phyloP scores from a whole-genome alignment of 2,888 invertebrate species.

The Thera obeliscata region DNA sequence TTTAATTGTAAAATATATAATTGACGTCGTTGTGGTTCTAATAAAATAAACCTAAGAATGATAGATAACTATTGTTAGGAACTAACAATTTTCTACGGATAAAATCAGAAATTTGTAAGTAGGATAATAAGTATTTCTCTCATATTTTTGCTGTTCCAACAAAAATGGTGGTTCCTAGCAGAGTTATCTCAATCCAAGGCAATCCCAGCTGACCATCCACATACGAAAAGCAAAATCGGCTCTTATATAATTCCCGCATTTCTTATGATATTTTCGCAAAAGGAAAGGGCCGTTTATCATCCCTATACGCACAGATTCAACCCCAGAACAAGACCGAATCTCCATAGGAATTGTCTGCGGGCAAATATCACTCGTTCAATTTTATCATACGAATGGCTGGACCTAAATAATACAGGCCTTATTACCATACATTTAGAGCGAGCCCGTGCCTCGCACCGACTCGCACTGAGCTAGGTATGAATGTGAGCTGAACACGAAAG shows the following conservation, averaged over 20 bases:
- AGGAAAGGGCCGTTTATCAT: constrained; percentile 72
- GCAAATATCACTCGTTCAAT: constrained; percentile 78
- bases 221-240: constrained; percentile 50
- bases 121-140: background rate
- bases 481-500: constrained; percentile 53
- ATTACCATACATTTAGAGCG: constrained; percentile 75
- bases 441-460: constrained; percentile 62
- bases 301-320: constrained; percentile 76
- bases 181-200: constrained; percentile 36
- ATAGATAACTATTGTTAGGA: background rate
- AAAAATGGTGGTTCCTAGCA: constrained; percentile 43
- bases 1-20: constrained; percentile 2
- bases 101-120: too few species aligned
- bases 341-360: constrained; percentile 81
- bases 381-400: constrained; percentile 82
- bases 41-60: background rate
- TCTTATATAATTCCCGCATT: constrained; percentile 30
- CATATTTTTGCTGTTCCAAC: constrained; percentile 23
- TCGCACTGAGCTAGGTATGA: background rate
- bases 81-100: too few species aligned
- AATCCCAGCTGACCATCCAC: constrained; percentile 38
- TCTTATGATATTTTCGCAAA: constrained; percentile 60
- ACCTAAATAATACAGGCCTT: constrained; percentile 77
- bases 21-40: background rate
- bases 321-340: constrained; percentile 80